A percentile compares a stretch with the other conserved stretches of the same genome.
These are phyloP conservation scores for Listronotus oregonensis DNA, from an alignment of 1,140 invertebrate species.

Conservation along the genomic window DNA sequence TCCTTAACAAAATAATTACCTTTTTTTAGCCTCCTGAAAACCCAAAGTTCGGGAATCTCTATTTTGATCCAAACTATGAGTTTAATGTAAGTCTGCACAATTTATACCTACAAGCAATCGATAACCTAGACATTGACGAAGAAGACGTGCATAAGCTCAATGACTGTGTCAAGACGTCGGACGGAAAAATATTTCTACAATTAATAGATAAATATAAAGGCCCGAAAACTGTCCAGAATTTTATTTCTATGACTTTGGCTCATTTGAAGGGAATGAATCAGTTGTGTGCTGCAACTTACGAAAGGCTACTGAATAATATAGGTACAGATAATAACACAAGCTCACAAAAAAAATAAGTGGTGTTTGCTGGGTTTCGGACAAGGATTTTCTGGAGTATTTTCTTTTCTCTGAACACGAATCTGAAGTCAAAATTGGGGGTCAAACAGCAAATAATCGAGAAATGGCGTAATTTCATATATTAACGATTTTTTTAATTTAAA, in stretches of 20 bases:
- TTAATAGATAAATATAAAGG: constrained; percentile 29
- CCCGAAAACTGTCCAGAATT: constrained; percentile 32
- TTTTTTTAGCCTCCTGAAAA: constrained; percentile 3
- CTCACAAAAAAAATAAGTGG: too few relatives aligned
- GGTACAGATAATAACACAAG: constrained; percentile 17
- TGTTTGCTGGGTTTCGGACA: too few relatives aligned
- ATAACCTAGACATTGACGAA: constrained; percentile 30
- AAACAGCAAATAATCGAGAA: too few relatives aligned
- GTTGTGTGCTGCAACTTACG: constrained; percentile 14
- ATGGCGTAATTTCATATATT: too few relatives aligned
- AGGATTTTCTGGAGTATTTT: too few relatives aligned
- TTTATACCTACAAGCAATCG: constrained; percentile 12
- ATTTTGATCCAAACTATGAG: constrained; percentile 15
- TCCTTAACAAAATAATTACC: too few relatives aligned
- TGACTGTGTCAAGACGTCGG: constrained; percentile 17
- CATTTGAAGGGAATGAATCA: constrained; percentile 29
- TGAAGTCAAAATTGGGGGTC: too few relatives aligned
- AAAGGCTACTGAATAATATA: constrained; percentile 10
- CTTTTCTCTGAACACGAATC: too few relatives aligned
- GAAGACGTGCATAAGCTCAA: constrained; percentile 29
- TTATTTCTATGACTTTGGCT: constrained; percentile 37
- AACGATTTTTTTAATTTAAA: too few relatives aligned
- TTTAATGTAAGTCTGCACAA: constrained; percentile 35
- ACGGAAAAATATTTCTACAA: constrained; percentile 21
- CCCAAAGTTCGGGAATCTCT: constrained; percentile 15